phyloP scores from a whole-genome alignment of 2,888 invertebrate genomes.

The Odontocolon sp. region DNA sequence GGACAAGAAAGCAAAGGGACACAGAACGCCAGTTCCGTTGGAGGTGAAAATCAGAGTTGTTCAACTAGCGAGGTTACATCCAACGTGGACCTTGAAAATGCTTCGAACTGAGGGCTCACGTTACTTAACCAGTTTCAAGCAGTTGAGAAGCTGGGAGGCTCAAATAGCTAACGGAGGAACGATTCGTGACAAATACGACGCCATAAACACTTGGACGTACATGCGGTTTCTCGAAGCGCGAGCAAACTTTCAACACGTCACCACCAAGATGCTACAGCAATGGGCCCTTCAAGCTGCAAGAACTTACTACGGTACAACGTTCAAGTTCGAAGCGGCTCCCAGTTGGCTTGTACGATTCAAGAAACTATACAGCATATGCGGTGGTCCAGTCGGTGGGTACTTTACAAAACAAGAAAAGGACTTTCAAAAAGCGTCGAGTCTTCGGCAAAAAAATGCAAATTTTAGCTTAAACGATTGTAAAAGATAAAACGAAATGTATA shows the following conservation, averaged over 20 bases:
- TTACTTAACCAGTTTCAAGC: background rate
- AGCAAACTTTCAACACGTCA: background rate
- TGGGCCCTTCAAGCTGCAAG: slow-evolving; percentile 43
- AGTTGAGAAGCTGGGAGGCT: slow-evolving; percentile 39
- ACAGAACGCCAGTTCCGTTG: slow-evolving; percentile 1
- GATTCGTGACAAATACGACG: slow-evolving; percentile 28
- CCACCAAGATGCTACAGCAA: slow-evolving; percentile 20
- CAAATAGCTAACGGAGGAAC: slow-evolving; percentile 47
- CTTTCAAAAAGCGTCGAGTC: background rate
- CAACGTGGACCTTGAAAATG: slow-evolving; percentile 35
- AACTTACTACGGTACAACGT: slow-evolving; percentile 28
- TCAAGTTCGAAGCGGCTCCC: slow-evolving; percentile 33
- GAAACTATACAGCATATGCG: slow-evolving; percentile 23
- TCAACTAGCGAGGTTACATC: slow-evolving; percentile 33
- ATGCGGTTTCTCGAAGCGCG: slow-evolving; percentile 32
- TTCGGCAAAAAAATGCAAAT: background rate
- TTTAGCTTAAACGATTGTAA: too few species aligned
- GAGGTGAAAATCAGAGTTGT: slow-evolving; percentile 42
- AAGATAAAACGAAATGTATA: background rate
- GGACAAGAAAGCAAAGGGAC: background rate
- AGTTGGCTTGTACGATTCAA: slow-evolving; percentile 42
- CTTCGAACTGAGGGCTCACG: slow-evolving; percentile 19
- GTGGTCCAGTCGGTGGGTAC: background rate
- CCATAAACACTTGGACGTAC: slow-evolving; percentile 41
- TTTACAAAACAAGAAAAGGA: background rate